These are phyloP conservation scores for Yponomeuta cagnagella DNA, from an alignment of 2,888 invertebrate genomes.

Conservation along the genomic window DNA sequence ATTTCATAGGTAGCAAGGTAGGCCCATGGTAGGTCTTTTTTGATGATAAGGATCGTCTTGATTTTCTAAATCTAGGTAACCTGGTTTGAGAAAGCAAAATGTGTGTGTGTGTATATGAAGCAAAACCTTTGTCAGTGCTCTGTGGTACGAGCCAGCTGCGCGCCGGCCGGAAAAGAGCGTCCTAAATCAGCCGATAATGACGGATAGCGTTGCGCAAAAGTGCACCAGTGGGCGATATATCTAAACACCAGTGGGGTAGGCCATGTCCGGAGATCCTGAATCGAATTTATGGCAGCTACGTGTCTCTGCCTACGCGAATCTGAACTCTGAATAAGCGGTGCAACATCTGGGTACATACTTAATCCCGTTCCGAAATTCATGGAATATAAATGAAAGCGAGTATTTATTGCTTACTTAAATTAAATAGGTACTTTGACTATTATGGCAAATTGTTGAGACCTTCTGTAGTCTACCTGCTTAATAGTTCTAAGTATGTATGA, in stretches of 20 bases:
- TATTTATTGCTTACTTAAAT: not conserved
- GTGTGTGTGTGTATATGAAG: not conserved
- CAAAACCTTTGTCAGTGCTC: not conserved
- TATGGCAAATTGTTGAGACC: no score
- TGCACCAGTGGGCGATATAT: constrained; percentile 37
- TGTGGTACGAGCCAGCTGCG: not conserved
- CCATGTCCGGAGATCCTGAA: constrained; percentile 45
- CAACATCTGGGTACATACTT: not conserved
- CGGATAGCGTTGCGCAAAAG: constrained; percentile 57
- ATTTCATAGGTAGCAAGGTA: no score
- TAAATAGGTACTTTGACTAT: no score
- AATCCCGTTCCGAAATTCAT: not conserved
- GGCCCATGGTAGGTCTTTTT: no score
- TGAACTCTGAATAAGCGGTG: not conserved
- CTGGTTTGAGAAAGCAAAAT: not conserved
- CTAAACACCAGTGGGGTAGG: constrained; percentile 50
- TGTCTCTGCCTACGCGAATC: not conserved
- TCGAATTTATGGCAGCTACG: not conserved
- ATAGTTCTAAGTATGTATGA: no score
- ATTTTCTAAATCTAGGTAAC: not conserved
- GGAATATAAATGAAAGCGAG: not conserved
- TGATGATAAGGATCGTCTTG: no score
- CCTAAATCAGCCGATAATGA: constrained; percentile 58
- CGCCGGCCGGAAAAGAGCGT: not conserved
- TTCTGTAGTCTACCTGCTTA: no score